Percentiles rank a stretch among this genome's conserved stretches.
Conservation (phyloP, 2,113 vertebrate genomes). For the Chaetodon auriga region DNA sequence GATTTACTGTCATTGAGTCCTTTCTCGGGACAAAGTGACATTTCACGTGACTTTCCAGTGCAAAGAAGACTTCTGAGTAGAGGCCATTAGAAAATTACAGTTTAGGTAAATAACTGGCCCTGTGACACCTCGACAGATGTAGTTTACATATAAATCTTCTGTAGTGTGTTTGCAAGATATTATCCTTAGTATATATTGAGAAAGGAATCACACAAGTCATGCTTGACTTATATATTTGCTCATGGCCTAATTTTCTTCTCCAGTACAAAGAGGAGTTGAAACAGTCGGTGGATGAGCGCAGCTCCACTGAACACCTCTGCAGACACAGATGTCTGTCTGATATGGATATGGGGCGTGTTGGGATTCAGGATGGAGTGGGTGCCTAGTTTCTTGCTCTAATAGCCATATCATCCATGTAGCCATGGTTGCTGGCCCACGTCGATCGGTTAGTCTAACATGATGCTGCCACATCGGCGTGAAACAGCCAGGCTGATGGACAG, state of each 20-base stretch:
- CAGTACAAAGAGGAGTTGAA: not conserved
- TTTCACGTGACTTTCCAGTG: not conserved
- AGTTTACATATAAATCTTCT: not conserved
- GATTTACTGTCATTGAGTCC: conserved; percentile 43
- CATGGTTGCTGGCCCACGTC: conserved; percentile 35
- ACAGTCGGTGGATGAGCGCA: conserved; percentile 26
- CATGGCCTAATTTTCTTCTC: not conserved
- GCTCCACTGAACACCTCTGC: conserved; percentile 14
- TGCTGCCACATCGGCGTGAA: conserved; percentile 41
- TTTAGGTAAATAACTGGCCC: not conserved
- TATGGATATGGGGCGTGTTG: not conserved
- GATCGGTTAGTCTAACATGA: conserved; percentile 51
- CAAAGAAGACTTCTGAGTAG: not conserved
- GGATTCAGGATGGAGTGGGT: not conserved
- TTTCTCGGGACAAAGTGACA: conserved; percentile 19
- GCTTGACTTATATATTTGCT: not conserved
- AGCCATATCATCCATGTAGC: conserved; percentile 50
- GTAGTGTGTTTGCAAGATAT: not conserved
- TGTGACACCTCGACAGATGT: not conserved
- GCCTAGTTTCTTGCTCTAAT: conserved; percentile 55
- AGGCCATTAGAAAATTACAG: not conserved
- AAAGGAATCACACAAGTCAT: conserved; percentile 11
- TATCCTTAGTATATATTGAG: not conserved
- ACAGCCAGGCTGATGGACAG: conserved; percentile 74
- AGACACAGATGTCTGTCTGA: conserved; percentile 33